Evolutionary conservation across 1,140 invertebrate genomes (phyloP).

Genomic region (Drosophila willistoni): DNA sequence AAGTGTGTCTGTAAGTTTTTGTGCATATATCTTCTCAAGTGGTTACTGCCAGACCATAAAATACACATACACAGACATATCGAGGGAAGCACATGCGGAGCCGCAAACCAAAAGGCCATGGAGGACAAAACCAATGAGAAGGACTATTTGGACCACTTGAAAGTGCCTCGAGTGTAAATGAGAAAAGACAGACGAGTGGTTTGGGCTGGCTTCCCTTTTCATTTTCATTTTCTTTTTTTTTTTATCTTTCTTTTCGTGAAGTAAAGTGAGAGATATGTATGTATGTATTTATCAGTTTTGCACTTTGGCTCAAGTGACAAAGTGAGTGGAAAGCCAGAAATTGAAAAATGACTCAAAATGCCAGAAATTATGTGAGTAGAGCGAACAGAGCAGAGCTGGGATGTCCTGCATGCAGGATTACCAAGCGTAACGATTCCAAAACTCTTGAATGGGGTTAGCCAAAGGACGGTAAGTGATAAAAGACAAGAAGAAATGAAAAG

Average conservation of each 20-base stretch:
- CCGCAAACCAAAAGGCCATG: slow-evolving; percentile 10
- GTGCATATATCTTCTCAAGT: slow-evolving; percentile 59
- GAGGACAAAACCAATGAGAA: slow-evolving; percentile 28
- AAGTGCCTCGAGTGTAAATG: slow-evolving; percentile 70
- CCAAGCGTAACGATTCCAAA: not conserved
- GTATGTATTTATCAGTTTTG: slow-evolving; percentile 68
- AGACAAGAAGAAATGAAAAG: not conserved
- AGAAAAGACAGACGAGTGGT: slow-evolving; percentile 59
- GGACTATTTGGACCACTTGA: slow-evolving; percentile 54
- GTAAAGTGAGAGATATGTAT: not conserved
- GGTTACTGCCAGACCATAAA: slow-evolving; percentile 52
- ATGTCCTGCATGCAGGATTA: slow-evolving; percentile 3
- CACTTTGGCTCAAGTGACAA: slow-evolving; percentile 62
- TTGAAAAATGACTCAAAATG: slow-evolving; percentile 53
- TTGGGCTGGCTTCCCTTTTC: slow-evolving; percentile 18
- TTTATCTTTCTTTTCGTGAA: not conserved
- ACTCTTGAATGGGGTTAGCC: slow-evolving; percentile 1
- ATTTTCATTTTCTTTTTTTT: slow-evolving; percentile 29
- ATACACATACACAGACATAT: slow-evolving; percentile 46
- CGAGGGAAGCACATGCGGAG: not conserved
- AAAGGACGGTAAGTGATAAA: not conserved
- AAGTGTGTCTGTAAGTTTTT: not conserved
- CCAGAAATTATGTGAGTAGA: slow-evolving; percentile 4
- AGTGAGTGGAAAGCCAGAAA: slow-evolving; percentile 36
- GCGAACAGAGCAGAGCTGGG: too few species aligned